Evolutionary conservation across 37 sponge, comb jelly and placozoan species (phyloP).

Genomic region (Tethya wilhelma): DNA sequence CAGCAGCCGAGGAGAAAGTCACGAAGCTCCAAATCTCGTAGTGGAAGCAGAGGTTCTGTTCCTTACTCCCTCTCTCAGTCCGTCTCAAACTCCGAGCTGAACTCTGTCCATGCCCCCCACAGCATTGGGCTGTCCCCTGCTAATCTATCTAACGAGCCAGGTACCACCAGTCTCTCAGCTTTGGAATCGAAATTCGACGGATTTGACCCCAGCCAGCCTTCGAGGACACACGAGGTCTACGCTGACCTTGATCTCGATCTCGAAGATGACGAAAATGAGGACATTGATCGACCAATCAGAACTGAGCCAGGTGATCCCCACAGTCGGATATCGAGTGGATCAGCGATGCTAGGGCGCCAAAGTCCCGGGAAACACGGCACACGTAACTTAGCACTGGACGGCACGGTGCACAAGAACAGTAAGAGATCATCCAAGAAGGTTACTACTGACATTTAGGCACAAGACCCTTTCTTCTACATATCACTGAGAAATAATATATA

Average conservation of each 20-base stretch:
- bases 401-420: background rate
- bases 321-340: background rate
- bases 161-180: constrained; percentile 13
- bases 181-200: constrained; percentile 20
- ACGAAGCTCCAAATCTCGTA: background rate
- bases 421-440: background rate
- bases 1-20: background rate
- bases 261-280: constrained; percentile 31
- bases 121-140: background rate
- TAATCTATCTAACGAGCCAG: constrained; percentile 26
- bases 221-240: constrained; percentile 11
- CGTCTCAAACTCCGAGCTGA: constrained; percentile 21
- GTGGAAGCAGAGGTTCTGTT: background rate
- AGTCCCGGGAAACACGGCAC: constrained; percentile 1
- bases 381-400: constrained; percentile 32
- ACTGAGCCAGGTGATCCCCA: background rate
- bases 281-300: constrained; percentile 35
- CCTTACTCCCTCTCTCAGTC: constrained; percentile 35
- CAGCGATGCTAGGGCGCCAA: background rate
- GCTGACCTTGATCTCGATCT: constrained; percentile 25
- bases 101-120: background rate
- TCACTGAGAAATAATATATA: background rate
- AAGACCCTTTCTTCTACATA: too few relatives aligned
- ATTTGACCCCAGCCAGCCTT: constrained; percentile 17
- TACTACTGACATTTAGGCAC: too few relatives aligned